These are phyloP conservation scores for Myiotriccus ornatus DNA, from an alignment of 2,797 vertebrate genomes.

Conservation along the genomic window DNA sequence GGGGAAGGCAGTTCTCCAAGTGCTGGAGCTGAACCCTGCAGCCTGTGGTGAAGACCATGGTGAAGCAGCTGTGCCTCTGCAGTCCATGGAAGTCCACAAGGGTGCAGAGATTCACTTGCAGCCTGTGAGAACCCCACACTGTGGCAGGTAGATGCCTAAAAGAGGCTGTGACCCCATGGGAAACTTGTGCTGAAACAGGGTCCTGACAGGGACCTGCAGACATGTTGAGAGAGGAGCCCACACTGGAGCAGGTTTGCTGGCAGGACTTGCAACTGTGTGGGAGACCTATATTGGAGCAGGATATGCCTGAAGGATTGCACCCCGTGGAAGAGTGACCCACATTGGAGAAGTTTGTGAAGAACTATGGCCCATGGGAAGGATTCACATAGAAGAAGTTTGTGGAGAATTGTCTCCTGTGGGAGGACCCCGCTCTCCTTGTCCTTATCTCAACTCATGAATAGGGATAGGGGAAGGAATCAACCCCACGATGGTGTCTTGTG, in stretches of 20 bases:
- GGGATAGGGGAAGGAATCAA: background rate
- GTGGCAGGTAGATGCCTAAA: background rate
- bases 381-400: background rate
- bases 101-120: background rate
- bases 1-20: background rate
- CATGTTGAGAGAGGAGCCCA: background rate
- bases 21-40: accelerated
- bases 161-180: background rate
- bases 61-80: background rate
- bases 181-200: background rate
- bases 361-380: background rate
- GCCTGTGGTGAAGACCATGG: background rate
- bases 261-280: background rate
- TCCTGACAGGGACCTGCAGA: background rate
- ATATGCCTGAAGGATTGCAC: background rate
- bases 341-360: background rate
- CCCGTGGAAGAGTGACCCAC: background rate
- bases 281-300: background rate
- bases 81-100: background rate
- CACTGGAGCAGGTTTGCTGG: background rate
- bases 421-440: background rate
- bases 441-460: background rate
- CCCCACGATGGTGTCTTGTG: background rate
- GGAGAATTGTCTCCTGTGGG: background rate
- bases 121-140: accelerated